phyloP scores from a whole-genome alignment of 2,113 vertebrate species.

The Lagopus muta region DNA sequence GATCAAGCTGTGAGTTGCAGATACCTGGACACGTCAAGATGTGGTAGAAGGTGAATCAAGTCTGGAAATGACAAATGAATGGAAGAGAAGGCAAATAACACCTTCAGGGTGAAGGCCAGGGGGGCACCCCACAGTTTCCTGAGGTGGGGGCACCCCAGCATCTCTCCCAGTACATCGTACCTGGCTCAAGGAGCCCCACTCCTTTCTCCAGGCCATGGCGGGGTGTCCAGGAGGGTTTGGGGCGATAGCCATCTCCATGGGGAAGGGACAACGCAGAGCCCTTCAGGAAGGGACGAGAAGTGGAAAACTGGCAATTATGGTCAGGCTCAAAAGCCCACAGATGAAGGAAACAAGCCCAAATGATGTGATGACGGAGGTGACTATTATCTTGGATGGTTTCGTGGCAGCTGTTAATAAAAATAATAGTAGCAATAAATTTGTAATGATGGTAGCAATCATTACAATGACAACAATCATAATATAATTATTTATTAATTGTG shows the following conservation, averaged over 20 bases:
- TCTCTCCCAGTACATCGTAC: not conserved
- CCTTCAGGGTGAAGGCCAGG: rapidly evolving
- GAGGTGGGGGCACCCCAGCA: not conserved
- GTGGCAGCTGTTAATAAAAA: constrained; percentile 47
- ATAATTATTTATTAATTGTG: constrained; percentile 51
- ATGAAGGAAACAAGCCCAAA: not conserved
- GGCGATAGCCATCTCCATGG: not conserved
- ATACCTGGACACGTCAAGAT: not conserved
- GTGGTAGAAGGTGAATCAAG: not conserved
- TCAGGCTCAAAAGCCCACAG: not conserved
- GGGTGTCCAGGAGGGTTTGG: not conserved
- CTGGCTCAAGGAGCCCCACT: not conserved
- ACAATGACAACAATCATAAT: not conserved
- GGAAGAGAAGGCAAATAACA: not conserved
- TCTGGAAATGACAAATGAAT: not conserved
- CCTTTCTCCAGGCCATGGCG: not conserved
- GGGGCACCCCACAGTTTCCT: not conserved
- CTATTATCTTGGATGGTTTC: not conserved
- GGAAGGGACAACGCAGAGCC: not conserved
- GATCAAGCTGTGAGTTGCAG: not conserved
- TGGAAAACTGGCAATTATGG: not conserved
- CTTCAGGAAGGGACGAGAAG: not conserved
- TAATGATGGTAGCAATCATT: constrained; percentile 1
- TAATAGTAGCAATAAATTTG: constrained; percentile 40
- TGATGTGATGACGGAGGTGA: not conserved